phyloP scores from a whole-genome alignment of 92 coral and sea anemone species.

The Parazoanthus atlanticus region DNA sequence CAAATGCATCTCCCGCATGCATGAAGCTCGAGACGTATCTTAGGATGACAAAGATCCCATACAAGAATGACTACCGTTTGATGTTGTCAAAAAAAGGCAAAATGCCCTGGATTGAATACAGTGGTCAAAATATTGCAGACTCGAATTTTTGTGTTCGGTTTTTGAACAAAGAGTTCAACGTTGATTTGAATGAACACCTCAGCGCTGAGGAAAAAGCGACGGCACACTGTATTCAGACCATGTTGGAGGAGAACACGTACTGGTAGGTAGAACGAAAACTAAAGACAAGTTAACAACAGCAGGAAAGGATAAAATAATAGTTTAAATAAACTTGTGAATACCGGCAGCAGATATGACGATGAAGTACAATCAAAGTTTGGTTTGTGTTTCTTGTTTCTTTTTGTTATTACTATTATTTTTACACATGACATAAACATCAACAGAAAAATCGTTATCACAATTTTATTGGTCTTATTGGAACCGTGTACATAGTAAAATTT shows the following conservation, averaged over 20 bases:
- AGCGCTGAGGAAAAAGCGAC: constrained; percentile 47
- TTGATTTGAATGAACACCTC: constrained; percentile 54
- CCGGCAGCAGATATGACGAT: no score
- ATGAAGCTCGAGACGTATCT: constrained; percentile 54
- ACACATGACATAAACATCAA: no score
- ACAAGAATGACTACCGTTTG: constrained; percentile 12
- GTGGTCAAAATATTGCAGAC: constrained; percentile 59
- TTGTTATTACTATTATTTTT: no score
- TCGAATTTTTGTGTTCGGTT: constrained; percentile 61
- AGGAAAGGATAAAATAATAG: no score
- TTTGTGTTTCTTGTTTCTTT: no score
- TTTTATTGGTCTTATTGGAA: no score
- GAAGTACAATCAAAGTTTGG: no score
- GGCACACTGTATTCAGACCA: constrained; percentile 56
- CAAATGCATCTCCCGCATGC: constrained; percentile 50
- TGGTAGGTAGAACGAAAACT: constrained; percentile 33
- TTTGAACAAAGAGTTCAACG: constrained; percentile 62
- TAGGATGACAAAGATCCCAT: constrained; percentile 50
- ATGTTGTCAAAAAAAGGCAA: constrained; percentile 58
- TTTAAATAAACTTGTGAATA: no score
- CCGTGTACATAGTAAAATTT: no score
- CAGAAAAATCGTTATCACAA: no score
- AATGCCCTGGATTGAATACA: constrained; percentile 63
- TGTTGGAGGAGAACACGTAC: constrained; percentile 68
- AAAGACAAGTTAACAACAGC: no score